Conservation (phyloP, 1,140 invertebrate species). For the Radopholus similis region DNA sequence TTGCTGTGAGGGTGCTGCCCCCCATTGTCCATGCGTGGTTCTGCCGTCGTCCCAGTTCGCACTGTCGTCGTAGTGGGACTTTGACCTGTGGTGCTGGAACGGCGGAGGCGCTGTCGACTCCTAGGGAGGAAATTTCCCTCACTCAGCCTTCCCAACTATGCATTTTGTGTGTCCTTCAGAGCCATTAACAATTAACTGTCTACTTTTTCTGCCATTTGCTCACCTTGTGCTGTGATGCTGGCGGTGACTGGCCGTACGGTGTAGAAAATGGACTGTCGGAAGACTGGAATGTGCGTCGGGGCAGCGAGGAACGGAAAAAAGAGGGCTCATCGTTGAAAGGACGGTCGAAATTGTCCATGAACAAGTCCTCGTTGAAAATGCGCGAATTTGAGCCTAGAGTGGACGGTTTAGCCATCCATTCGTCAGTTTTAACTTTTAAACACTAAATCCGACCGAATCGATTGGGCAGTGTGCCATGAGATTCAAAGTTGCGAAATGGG, state of each 20-base stretch:
- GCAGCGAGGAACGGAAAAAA: neutral
- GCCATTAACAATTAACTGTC: neutral
- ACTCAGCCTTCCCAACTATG: too few species aligned
- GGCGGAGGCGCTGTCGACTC: neutral
- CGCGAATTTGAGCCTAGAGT: neutral
- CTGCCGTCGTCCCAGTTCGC: neutral
- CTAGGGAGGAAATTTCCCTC: too few species aligned
- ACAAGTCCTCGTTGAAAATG: slow-evolving; percentile 1
- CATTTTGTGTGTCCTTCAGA: too few species aligned
- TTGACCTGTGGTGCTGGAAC: neutral
- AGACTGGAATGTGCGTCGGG: too few species aligned
- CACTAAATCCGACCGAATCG: neutral
- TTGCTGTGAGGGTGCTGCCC: neutral
- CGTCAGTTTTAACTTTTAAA: neutral
- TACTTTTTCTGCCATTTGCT: neutral
- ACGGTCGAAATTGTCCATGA: neutral
- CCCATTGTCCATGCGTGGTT: neutral
- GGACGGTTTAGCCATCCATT: too few species aligned
- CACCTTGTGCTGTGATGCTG: too few species aligned
- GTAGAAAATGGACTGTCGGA: neutral
- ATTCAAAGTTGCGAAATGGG: neutral
- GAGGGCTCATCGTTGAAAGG: neutral
- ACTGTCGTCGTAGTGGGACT: neutral
- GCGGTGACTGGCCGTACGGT: neutral
- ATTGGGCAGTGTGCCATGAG: neutral